These are phyloP conservation scores for Origma solitaria DNA, from an alignment of 2,113 vertebrate genomes.

Conservation along the genomic window DNA sequence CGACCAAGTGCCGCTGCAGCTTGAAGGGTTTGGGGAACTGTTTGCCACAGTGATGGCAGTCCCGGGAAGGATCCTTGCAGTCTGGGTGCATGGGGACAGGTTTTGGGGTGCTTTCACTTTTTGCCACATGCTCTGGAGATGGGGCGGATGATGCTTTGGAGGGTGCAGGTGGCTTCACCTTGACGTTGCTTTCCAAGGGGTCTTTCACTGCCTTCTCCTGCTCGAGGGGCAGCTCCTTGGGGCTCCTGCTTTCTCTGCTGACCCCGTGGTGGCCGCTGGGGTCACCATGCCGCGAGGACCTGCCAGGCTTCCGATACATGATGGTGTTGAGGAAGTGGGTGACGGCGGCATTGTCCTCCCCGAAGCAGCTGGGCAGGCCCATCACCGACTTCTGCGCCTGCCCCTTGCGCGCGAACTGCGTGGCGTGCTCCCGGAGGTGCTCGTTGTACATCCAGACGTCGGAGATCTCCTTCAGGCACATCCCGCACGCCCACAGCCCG, in stretches of 20 bases:
- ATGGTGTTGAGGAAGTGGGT: conserved; percentile 86
- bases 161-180: conserved; percentile 37
- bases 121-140: conserved; percentile 68
- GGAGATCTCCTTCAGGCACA: conserved; percentile 94
- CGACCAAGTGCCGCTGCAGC: conserved; percentile 93
- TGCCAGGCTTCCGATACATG: conserved; percentile 78
- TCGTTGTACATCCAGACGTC: conserved; percentile 99
- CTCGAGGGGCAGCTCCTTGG: conserved; percentile 12
- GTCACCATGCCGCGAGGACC: conserved; percentile 63
- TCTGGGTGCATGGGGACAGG: conserved; percentile 83
- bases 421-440: conserved; percentile 91
- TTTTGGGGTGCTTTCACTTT: conserved; percentile 71
- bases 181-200: conserved; percentile 43
- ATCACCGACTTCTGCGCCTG: conserved; percentile 81
- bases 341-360: conserved; percentile 76
- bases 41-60: conserved; percentile 97
- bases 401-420: conserved; percentile 89
- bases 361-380: conserved; percentile 77
- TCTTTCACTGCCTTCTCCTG: conserved; percentile 60
- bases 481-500: conserved; percentile 93
- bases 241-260: conserved; percentile 61
- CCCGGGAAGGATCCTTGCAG: conserved; percentile 94
- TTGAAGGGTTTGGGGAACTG: conserved; percentile 98
- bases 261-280: not conserved
- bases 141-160: conserved; percentile 21